Evolutionary conservation across 2,888 invertebrate species (phyloP).

Genomic region (Philaethria dido): DNA sequence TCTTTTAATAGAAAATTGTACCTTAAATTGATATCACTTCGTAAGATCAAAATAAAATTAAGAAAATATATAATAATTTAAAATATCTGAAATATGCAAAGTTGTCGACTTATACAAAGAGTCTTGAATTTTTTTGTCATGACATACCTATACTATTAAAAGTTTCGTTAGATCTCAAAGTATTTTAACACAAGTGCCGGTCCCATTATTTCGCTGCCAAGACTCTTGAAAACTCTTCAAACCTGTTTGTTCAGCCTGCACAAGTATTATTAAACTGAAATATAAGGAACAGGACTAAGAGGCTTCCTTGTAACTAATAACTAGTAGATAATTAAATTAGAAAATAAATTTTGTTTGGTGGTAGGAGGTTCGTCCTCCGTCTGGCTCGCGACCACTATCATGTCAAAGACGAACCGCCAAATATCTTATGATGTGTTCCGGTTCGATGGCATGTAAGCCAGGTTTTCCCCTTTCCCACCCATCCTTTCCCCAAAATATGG

Average conservation of each 20-base stretch:
- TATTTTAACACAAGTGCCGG: conserved; percentile 28
- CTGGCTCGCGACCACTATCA: no score
- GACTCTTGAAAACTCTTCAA: conserved; percentile 27
- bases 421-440: no score
- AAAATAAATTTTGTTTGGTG: no score
- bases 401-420: no score
- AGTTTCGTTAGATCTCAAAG: conserved; percentile 23
- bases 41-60: background rate
- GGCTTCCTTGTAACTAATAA: background rate
- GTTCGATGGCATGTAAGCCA: no score
- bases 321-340: no score
- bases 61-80: background rate
- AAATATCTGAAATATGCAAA: no score
- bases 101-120: background rate
- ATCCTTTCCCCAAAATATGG: no score
- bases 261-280: conserved; percentile 27
- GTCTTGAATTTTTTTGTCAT: conserved; percentile 2
- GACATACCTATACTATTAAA: conserved; percentile 24
- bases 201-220: conserved; percentile 31
- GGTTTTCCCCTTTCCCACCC: no score
- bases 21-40: background rate
- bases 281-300: conserved; percentile 3
- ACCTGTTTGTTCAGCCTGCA: conserved; percentile 25
- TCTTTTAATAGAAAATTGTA: no score
- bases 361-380: no score